Evolutionary conservation across 2,888 invertebrate species (phyloP).

Genomic region (Philaethria dido): DNA sequence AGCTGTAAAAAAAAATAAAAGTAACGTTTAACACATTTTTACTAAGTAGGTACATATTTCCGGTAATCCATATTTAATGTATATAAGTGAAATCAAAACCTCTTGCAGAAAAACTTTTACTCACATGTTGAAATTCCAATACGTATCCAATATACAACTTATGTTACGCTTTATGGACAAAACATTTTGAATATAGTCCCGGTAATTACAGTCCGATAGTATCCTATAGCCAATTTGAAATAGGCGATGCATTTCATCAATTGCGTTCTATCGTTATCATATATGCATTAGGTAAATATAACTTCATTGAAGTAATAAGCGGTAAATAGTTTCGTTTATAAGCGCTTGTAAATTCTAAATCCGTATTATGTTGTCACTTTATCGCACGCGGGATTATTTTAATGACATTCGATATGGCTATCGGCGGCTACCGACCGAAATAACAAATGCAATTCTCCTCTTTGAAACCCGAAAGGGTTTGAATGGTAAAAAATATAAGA

Average conservation of each 20-base stretch:
- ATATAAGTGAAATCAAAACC: neutral
- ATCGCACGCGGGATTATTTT: constrained; percentile 58
- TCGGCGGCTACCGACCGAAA: neutral
- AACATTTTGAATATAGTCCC: constrained; percentile 21
- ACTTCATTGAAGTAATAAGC: constrained; percentile 39
- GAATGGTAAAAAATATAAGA: constrained; percentile 21
- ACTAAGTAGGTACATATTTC: too few species aligned
- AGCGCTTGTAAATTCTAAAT: constrained; percentile 56
- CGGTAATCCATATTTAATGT: too few species aligned
- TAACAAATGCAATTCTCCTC: neutral
- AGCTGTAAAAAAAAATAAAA: too few species aligned
- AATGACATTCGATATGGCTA: constrained; percentile 52
- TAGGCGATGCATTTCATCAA: constrained; percentile 35
- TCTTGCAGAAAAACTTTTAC: neutral
- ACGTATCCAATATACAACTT: constrained; percentile 6
- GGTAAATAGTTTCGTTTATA: constrained; percentile 43
- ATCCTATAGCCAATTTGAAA: constrained; percentile 26
- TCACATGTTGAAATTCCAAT: constrained; percentile 13
- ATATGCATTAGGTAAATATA: constrained; percentile 25
- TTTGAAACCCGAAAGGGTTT: neutral
- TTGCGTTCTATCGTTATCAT: constrained; percentile 18
- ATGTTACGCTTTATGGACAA: constrained; percentile 14
- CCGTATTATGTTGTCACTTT: constrained; percentile 54
- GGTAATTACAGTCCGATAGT: constrained; percentile 27
- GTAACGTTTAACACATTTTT: too few species aligned